These are phyloP conservation scores for Hoplodrina ambigua DNA, from an alignment of 2,888 invertebrate species.

Conservation along the genomic window DNA sequence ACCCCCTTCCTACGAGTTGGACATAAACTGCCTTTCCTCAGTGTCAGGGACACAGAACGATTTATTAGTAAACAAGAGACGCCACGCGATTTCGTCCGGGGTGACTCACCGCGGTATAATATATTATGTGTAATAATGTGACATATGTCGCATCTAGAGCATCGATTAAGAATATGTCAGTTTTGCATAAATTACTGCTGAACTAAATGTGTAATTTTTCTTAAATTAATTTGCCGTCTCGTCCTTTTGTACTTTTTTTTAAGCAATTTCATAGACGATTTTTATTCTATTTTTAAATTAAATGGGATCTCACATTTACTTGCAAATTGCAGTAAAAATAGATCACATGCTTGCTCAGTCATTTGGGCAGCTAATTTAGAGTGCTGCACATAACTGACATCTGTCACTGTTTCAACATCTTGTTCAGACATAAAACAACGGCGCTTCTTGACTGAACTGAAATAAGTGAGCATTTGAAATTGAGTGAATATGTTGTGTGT, in stretches of 20 bases:
- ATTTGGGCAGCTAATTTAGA: slow-evolving; percentile 48
- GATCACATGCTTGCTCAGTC: slow-evolving; percentile 23
- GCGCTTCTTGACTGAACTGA: slow-evolving; percentile 42
- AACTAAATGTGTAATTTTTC: neutral
- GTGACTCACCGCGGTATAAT: slow-evolving; percentile 54
- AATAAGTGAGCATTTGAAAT: slow-evolving; percentile 49
- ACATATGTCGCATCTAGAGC: slow-evolving; percentile 5
- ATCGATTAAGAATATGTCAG: slow-evolving; percentile 7
- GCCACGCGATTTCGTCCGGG: slow-evolving; percentile 57
- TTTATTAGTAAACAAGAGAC: slow-evolving; percentile 66
- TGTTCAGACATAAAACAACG: slow-evolving; percentile 63
- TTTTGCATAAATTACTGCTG: neutral
- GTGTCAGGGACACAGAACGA: slow-evolving; percentile 74
- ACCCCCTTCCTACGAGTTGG: slow-evolving; percentile 51
- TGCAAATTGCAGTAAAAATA: slow-evolving; percentile 21
- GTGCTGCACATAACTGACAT: slow-evolving; percentile 52
- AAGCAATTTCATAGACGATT: neutral
- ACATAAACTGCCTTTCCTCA: slow-evolving; percentile 69
- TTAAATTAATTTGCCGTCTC: neutral
- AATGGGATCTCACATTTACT: slow-evolving; percentile 9
- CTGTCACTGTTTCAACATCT: slow-evolving; percentile 60
- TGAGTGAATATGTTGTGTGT: slow-evolving; percentile 38
- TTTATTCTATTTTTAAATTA: slow-evolving; percentile 8
- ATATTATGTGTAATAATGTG: slow-evolving; percentile 24
- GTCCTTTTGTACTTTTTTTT: neutral